Percentiles rank a stretch among this genome's conserved stretches.
Conservation (phyloP, 2,888 invertebrate species). For the Tiphia femorata region DNA sequence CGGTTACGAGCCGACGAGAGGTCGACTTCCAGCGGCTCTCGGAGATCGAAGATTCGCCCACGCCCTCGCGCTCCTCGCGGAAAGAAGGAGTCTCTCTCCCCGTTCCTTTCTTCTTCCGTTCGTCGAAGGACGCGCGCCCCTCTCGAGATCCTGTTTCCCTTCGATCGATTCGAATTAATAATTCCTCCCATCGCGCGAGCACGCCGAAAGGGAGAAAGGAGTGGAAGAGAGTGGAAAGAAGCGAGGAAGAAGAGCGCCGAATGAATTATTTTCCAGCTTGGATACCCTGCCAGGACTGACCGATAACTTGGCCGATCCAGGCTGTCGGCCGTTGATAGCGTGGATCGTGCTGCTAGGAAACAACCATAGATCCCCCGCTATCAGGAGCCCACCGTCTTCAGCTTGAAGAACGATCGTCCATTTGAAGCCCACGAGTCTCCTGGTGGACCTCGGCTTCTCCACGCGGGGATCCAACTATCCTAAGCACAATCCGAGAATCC, state of each 20-base stretch:
- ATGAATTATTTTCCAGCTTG: conserved; percentile 26
- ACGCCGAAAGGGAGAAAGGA: no score
- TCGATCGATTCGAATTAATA: conserved; percentile 14
- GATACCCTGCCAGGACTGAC: conserved; percentile 15
- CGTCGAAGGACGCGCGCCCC: conserved; percentile 33
- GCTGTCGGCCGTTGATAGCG: conserved; percentile 20
- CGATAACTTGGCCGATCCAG: conserved; percentile 36
- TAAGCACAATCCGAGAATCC: no score
- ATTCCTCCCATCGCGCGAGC: neutral
- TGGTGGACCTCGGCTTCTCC: no score
- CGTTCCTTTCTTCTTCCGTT: no score
- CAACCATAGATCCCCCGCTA: no score
- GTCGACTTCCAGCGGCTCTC: conserved; percentile 51
- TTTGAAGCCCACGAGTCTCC: no score
- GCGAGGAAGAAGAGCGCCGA: neutral
- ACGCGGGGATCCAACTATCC: no score
- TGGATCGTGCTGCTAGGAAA: conserved; percentile 9
- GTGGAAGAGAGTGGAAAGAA: neutral
- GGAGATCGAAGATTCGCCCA: conserved; percentile 65
- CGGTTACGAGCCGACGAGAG: conserved; percentile 13
- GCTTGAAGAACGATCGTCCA: no score
- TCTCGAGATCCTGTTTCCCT: conserved; percentile 42
- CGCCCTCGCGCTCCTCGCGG: conserved; percentile 50
- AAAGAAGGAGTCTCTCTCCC: no score
- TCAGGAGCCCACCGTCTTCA: no score